Conservation (phyloP, 2,113 vertebrate species). For the Progne subis region DNA sequence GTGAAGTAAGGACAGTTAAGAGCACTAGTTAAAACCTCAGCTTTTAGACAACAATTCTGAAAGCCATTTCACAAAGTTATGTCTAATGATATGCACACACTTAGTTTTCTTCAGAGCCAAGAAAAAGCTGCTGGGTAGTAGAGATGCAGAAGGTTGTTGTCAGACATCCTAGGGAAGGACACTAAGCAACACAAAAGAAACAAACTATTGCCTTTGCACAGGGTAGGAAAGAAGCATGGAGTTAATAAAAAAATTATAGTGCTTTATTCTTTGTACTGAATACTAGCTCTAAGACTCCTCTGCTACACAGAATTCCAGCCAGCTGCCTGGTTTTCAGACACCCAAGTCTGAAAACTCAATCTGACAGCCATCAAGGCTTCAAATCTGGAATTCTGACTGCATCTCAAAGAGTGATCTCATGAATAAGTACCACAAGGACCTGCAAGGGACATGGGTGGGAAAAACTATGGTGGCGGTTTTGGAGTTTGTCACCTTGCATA, state of each 20-base stretch:
- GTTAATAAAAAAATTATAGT: background rate
- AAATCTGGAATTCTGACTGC: background rate
- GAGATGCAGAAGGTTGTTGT: background rate
- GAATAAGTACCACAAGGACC: background rate
- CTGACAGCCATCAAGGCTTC: background rate
- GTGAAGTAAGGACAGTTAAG: background rate
- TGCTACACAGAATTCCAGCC: background rate
- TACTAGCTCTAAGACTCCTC: background rate
- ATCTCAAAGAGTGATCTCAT: background rate
- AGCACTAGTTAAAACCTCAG: background rate
- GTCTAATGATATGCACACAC: background rate
- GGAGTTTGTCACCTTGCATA: background rate
- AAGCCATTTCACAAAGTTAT: background rate
- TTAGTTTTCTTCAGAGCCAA: background rate
- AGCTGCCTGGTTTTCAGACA: background rate
- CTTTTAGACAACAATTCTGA: background rate
- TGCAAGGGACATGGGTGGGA: background rate
- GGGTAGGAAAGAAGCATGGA: fast-evolving
- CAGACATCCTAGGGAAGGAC: background rate
- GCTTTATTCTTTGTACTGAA: background rate
- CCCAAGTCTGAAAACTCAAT: background rate
- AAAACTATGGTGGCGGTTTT: background rate
- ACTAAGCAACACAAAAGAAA: background rate
- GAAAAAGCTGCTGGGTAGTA: background rate
- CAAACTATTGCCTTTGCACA: background rate